Evolutionary conservation across 2,888 invertebrate genomes (phyloP), one percentile per base, ranked within the genome.

Genomic region (Drosophila merina): DNA sequence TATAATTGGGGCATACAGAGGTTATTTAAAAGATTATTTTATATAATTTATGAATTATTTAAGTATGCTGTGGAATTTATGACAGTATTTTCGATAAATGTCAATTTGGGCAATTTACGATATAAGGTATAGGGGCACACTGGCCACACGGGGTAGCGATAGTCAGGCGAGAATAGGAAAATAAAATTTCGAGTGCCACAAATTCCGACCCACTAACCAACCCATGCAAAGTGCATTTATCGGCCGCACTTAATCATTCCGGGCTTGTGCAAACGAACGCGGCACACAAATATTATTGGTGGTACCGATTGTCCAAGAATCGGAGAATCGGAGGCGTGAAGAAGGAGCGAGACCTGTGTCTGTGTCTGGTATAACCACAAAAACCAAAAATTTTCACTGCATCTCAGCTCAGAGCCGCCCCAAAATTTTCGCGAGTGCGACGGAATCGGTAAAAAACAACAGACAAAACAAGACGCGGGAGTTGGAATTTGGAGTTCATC

Each of bases 161-260:
- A 42, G 20, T 44, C 30, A 14, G 44, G 30, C 54, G 30, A 71
- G 51, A 60, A 70, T 45, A 70, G 55, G 49, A 45, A 66, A 71
- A 72, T 72, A 64, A 64, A 73, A 58, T 57, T 73, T 56, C 55
- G 45, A 75, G 79, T 82, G 75, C 49, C 73, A 38, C 28, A 69
- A 81, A 74, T 77, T 73, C 49, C 59, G 72, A 74, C 38, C 57
- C 66, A 70, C 62, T 51, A 31, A 66, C 79, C 82, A 31, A 66
- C 79, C 82, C 59, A 81, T 87, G 79, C 55, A 63, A 42, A 86
- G 83, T 85, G 88, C 83, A 83, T 79, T 82, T 77, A 85, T 66
- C 63, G 62, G 62, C 72, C 75, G 77, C 67, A 74, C 75, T 70
- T 69, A 73, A 77, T 73, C 83, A 84, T 84, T 84, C 88, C 83